phyloP scores from a whole-genome alignment of 2,113 vertebrate species.

The Dipodomys merriami region DNA sequence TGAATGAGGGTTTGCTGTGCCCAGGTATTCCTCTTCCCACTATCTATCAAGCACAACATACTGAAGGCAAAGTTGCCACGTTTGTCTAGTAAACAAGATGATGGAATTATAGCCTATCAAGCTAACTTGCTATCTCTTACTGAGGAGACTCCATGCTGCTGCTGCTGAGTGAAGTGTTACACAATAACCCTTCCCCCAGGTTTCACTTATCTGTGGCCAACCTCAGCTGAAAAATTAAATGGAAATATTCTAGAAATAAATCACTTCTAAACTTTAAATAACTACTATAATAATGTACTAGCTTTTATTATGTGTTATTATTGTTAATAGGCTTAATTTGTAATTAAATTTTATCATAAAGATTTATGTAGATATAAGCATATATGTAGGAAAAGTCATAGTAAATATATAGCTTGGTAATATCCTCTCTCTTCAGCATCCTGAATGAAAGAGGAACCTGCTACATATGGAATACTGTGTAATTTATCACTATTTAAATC shows the following conservation, averaged over 20 bases:
- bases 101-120: not conserved
- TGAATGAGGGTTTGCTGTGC: not conserved
- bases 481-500: not conserved
- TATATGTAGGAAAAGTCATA: not conserved
- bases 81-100: not conserved
- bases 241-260: not conserved
- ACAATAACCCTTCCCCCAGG: not conserved
- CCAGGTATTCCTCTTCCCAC: not conserved
- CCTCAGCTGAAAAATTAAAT: not conserved
- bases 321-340: not conserved
- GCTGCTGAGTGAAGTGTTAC: not conserved
- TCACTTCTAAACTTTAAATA: not conserved
- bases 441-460: not conserved
- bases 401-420: not conserved
- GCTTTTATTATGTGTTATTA: not conserved
- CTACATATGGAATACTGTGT: not conserved
- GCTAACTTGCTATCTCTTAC: not conserved
- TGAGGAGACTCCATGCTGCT: not conserved
- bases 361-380: too few relatives aligned
- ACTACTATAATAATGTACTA: not conserved
- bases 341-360: not conserved
- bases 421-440: not conserved
- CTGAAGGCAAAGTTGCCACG: not conserved
- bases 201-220: not conserved
- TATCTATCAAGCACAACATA: not conserved